Percentiles rank a stretch among this genome's conserved stretches.
These are phyloP conservation scores for Astyanax mexicanus DNA, from an alignment of 2,797 vertebrate genomes.

Conservation along the genomic window DNA sequence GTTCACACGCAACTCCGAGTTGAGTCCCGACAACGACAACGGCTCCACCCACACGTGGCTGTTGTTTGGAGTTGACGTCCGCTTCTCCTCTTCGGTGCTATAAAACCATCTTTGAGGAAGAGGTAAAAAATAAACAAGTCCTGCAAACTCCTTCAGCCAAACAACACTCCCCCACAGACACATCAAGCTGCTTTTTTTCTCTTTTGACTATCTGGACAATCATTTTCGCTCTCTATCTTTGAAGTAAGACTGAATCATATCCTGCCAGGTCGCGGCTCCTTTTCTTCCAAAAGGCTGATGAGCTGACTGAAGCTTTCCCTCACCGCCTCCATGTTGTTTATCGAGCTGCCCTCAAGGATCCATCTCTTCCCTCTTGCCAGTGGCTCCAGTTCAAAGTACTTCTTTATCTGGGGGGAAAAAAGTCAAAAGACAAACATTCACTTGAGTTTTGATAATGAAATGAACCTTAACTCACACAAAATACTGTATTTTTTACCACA, in stretches of 20 bases:
- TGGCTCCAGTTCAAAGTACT: slow-evolving; percentile 97
- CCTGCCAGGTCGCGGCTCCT: slow-evolving; percentile 86
- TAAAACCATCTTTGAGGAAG: slow-evolving; percentile 32
- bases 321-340: slow-evolving; percentile 89
- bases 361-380: slow-evolving; percentile 93
- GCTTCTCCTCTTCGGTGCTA: slow-evolving; percentile 38
- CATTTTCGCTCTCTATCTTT: slow-evolving; percentile 52
- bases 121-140: slow-evolving; percentile 23
- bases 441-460: slow-evolving; percentile 34
- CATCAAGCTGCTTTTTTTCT: neutral
- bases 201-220: slow-evolving; percentile 18
- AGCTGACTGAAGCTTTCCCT: slow-evolving; percentile 93
- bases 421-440: slow-evolving; percentile 32
- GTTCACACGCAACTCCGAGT: slow-evolving; percentile 26
- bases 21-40: slow-evolving; percentile 24
- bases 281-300: slow-evolving; percentile 93
- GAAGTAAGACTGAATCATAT: slow-evolving; percentile 83
- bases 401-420: slow-evolving; percentile 94
- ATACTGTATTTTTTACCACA: no score
- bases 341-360: slow-evolving; percentile 92
- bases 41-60: slow-evolving; percentile 31
- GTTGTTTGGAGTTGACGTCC: slow-evolving; percentile 29
- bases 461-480: neutral
- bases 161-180: slow-evolving; percentile 27
- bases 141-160: slow-evolving; percentile 24